Conservation (phyloP, 2,888 invertebrate species). For the Harpagoxenus sublaevis region DNA sequence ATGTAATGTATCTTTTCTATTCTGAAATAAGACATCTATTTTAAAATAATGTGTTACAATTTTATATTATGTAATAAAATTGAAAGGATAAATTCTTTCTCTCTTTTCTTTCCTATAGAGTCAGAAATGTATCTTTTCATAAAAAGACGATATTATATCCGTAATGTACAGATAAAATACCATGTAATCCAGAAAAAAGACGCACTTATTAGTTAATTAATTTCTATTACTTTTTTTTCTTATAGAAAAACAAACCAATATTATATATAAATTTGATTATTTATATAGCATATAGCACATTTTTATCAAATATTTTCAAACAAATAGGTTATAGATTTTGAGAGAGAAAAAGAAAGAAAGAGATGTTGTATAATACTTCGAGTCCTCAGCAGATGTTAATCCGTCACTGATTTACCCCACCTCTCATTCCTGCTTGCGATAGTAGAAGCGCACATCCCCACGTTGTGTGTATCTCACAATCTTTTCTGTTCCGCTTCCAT, state of each 20-base stretch:
- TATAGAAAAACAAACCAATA: not conserved
- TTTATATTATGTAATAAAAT: not conserved
- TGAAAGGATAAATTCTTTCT: not conserved
- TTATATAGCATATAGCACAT: not conserved
- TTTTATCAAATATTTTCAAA: not conserved
- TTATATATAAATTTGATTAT: not conserved
- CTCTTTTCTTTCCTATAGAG: not conserved
- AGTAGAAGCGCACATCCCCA: slow-evolving; percentile 18
- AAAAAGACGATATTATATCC: not conserved
- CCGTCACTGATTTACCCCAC: slow-evolving; percentile 37
- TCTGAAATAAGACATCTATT: too few relatives aligned
- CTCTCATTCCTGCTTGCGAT: not conserved
- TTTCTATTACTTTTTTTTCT: not conserved
- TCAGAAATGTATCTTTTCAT: not conserved
- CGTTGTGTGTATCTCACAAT: slow-evolving; percentile 16
- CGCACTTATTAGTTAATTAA: not conserved
- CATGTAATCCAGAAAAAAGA: not conserved
- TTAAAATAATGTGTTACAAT: not conserved
- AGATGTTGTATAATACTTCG: not conserved
- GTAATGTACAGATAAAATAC: not conserved
- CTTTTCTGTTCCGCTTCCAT: slow-evolving; percentile 10
- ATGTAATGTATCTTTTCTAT: not conserved
- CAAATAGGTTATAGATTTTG: not conserved
- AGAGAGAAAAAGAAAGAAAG: not conserved
- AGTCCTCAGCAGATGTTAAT: not conserved